A percentile compares a stretch with the other conserved stretches of the same genome.
phyloP scores from a whole-genome alignment of 2,888 invertebrate genomes.

The Petrolisthes manimaculis region DNA sequence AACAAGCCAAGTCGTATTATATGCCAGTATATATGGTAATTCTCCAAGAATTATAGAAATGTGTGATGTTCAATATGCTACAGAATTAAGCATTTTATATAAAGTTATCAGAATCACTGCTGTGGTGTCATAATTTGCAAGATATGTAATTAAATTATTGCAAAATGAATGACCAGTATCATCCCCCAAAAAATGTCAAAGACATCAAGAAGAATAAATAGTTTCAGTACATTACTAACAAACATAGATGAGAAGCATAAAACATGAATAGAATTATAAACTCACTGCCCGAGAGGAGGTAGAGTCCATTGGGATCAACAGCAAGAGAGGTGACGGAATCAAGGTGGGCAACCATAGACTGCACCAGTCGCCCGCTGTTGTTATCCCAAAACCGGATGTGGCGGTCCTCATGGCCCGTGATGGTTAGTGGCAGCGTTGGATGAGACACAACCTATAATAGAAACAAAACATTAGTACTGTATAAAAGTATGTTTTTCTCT shows the following conservation, averaged over 20 bases:
- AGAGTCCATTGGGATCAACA: constrained; percentile 97
- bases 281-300: constrained; percentile 94
- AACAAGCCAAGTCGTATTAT: no score
- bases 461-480: not conserved
- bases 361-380: constrained; percentile 88
- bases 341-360: constrained; percentile 98
- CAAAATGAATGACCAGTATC: no score
- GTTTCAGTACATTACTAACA: not conserved
- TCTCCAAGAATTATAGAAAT: no score
- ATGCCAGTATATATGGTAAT: no score
- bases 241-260: not conserved
- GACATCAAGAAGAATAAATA: no score
- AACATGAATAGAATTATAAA: constrained; percentile 63
- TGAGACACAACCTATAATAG: constrained; percentile 82
- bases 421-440: constrained; percentile 94
- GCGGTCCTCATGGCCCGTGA: constrained; percentile 97
- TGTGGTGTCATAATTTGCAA: no score
- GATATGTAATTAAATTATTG: not conserved
- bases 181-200: no score
- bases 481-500: no score
- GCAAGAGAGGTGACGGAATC: constrained; percentile 98
- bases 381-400: constrained; percentile 99
- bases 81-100: no score
- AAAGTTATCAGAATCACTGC: no score
- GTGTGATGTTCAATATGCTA: no score